Evolutionary conservation across 2,113 vertebrate species (phyloP).

Genomic region (Herpailurus yagouaroundi): DNA sequence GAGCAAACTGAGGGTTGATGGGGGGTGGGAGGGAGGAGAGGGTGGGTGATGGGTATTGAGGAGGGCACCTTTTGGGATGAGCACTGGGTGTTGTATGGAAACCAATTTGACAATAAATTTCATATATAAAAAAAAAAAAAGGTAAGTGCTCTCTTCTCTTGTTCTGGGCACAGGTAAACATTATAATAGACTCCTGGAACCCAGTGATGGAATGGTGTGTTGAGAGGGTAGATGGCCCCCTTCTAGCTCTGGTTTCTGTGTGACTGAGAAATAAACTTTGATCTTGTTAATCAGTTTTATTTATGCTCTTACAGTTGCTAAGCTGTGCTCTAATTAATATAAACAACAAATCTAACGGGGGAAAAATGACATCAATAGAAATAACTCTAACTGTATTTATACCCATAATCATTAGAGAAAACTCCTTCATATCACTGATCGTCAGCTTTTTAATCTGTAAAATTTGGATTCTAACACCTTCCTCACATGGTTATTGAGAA

Average conservation of each 20-base stretch:
- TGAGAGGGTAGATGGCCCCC: background rate
- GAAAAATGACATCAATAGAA: background rate
- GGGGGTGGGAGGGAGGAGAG: too few relatives aligned
- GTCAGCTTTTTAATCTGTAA: conserved; percentile 29
- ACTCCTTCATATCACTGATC: background rate
- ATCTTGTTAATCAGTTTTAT: conserved; percentile 18
- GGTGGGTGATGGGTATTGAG: too few relatives aligned
- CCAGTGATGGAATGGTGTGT: background rate
- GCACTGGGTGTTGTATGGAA: too few relatives aligned
- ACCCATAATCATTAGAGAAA: conserved; percentile 32
- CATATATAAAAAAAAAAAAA: too few relatives aligned
- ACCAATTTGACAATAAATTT: too few relatives aligned
- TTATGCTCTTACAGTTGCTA: conserved; percentile 37
- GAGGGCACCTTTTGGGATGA: too few relatives aligned
- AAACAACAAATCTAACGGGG: conserved; percentile 3
- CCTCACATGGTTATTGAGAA: background rate
- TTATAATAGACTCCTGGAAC: background rate
- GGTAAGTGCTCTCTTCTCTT: background rate
- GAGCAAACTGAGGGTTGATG: too few relatives aligned
- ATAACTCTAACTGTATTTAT: background rate
- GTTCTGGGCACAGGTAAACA: background rate
- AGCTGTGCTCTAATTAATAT: conserved; percentile 44
- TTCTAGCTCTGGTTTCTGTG: background rate
- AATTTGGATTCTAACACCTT: background rate
- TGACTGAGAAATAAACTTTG: conserved; percentile 21